Percentiles rank a stretch among this genome's conserved stretches.
Conservation (phyloP, 2,113 vertebrate genomes). For the Seriola quinqueradiata region DNA sequence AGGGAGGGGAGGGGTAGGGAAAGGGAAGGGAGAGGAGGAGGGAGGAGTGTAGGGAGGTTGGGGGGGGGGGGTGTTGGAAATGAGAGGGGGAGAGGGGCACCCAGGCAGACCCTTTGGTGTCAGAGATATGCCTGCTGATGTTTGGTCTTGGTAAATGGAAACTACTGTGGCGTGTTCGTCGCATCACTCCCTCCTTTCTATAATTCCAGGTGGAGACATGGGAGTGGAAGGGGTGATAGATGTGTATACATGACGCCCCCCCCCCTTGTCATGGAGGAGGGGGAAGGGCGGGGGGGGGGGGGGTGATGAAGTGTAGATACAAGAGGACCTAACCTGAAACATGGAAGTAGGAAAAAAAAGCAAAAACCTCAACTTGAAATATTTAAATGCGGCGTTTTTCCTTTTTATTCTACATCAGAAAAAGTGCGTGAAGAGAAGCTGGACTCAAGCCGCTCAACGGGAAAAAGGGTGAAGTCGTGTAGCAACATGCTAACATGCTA, state of each 20-base stretch:
- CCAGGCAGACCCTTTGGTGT: constrained; percentile 75
- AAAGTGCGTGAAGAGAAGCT: not conserved
- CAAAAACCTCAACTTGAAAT: not conserved
- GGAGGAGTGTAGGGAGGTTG: not conserved
- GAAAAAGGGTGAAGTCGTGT: too few relatives aligned
- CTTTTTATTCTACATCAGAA: not conserved
- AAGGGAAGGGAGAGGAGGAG: not conserved
- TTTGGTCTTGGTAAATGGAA: constrained; percentile 81
- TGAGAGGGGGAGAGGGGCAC: constrained; percentile 49
- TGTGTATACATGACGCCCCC: constrained; percentile 6
- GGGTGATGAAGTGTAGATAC: constrained; percentile 33
- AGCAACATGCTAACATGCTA: too few relatives aligned
- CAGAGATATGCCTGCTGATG: constrained; percentile 77
- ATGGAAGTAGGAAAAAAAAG: not conserved
- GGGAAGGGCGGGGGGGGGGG: not conserved
- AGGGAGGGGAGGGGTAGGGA: not conserved
- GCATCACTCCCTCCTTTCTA: constrained; percentile 59
- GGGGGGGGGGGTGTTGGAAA: not conserved
- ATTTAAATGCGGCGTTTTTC: constrained; percentile 14
- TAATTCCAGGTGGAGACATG: constrained; percentile 52
- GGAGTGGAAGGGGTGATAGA: constrained; percentile 31
- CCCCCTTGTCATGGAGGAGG: not conserved
- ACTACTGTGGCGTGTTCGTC: constrained; percentile 68
- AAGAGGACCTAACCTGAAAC: constrained; percentile 10
- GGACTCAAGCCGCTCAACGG: not conserved